These are phyloP conservation scores for Amphiprion clarkii DNA, from an alignment of 2,797 vertebrate species.

Conservation along the genomic window DNA sequence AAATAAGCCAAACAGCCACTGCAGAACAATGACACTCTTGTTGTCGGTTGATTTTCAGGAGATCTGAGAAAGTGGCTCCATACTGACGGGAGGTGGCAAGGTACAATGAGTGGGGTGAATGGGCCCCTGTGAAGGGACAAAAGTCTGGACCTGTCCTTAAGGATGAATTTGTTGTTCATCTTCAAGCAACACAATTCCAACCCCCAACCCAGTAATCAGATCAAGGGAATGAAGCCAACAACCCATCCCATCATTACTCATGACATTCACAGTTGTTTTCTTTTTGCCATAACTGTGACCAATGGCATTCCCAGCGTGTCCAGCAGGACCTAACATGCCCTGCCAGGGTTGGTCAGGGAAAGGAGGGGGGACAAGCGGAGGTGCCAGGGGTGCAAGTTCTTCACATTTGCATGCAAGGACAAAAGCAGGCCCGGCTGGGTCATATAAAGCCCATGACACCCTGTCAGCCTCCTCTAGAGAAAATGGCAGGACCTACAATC, in stretches of 20 bases:
- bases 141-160: constrained; percentile 41
- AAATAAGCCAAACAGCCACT: constrained; percentile 67
- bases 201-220: constrained; percentile 16
- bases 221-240: not conserved
- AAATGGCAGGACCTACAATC: constrained; percentile 68
- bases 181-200: constrained; percentile 23
- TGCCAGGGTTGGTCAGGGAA: constrained; percentile 54
- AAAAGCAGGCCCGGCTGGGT: constrained; percentile 49
- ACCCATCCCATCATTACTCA: constrained; percentile 11
- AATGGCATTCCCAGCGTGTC: constrained; percentile 66
- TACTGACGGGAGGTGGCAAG: constrained; percentile 65
- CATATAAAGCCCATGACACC: constrained; percentile 62
- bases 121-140: constrained; percentile 59
- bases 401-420: constrained; percentile 42
- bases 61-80: constrained; percentile 59
- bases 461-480: constrained; percentile 72
- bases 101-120: constrained; percentile 58
- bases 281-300: constrained; percentile 63
- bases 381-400: constrained; percentile 49
- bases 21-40: constrained; percentile 61
- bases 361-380: constrained; percentile 39
- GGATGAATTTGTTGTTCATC: constrained; percentile 36
- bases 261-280: constrained; percentile 58
- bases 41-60: constrained; percentile 58
- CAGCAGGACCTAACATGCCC: constrained; percentile 69